These are phyloP conservation scores for Ormyrus labotus DNA, from an alignment of 2,888 invertebrate genomes.

Conservation along the genomic window DNA sequence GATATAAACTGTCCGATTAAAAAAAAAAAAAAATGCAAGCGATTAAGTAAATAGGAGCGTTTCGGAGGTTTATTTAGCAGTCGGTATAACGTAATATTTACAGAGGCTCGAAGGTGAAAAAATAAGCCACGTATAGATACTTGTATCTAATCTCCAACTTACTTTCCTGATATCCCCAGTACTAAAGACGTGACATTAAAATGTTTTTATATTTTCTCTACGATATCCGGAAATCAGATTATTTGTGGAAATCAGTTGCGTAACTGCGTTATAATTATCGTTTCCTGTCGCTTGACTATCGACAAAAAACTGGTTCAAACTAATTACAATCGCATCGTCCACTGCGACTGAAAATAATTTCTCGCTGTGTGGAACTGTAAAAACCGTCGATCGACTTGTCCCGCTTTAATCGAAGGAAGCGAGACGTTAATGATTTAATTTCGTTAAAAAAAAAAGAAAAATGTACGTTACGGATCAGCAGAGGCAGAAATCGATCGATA, in stretches of 20 bases:
- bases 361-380: too few relatives aligned
- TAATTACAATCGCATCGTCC: too few relatives aligned
- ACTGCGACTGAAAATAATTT: too few relatives aligned
- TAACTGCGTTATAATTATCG: too few relatives aligned
- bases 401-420: too few relatives aligned
- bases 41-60: constrained; percentile 17
- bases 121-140: not conserved
- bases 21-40: not conserved
- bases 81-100: constrained; percentile 30
- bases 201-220: not conserved
- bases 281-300: too few relatives aligned
- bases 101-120: constrained; percentile 19
- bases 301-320: too few relatives aligned
- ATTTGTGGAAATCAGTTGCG: not conserved
- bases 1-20: too few relatives aligned
- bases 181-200: not conserved
- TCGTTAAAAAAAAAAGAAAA: too few relatives aligned
- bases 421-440: too few relatives aligned
- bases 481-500: not conserved
- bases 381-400: too few relatives aligned
- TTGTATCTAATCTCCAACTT: constrained; percentile 52
- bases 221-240: not conserved
- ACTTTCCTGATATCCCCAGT: constrained; percentile 27
- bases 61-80: constrained; percentile 18
- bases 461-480: too few relatives aligned